phyloP scores from a whole-genome alignment of 2,113 vertebrate species.

The Scomber colias region DNA sequence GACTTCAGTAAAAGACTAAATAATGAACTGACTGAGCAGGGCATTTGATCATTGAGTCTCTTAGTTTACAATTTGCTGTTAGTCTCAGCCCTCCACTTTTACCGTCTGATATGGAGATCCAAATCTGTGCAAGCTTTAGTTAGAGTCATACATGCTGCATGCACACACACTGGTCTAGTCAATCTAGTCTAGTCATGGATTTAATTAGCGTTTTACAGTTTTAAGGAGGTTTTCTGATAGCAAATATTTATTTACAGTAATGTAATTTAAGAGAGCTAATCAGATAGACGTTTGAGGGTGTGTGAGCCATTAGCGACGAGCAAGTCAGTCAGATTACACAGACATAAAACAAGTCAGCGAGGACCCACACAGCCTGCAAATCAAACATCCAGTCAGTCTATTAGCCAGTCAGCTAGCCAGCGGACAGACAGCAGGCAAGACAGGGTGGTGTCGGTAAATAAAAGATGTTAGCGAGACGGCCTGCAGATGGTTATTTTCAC shows the following conservation, averaged over 20 bases:
- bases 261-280: conserved; percentile 19
- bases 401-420: conserved; percentile 38
- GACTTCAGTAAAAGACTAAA: conserved; percentile 63
- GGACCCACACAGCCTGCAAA: conserved; percentile 46
- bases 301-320: conserved; percentile 25
- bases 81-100: conserved; percentile 37
- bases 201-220: neutral
- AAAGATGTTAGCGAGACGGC: conserved; percentile 74
- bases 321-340: conserved; percentile 12
- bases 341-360: conserved; percentile 43
- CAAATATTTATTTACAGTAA: conserved; percentile 34
- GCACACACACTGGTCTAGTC: neutral
- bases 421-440: conserved; percentile 69
- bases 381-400: conserved; percentile 64
- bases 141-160: neutral
- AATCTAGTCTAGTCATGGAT: neutral
- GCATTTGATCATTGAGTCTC: conserved; percentile 43
- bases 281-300: conserved; percentile 10
- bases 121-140: conserved; percentile 21
- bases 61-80: conserved; percentile 29
- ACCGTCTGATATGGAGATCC: conserved; percentile 26
- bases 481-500: conserved; percentile 78
- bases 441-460: conserved; percentile 79
- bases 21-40: conserved; percentile 59
- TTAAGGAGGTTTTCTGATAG: conserved; percentile 11